Conservation (phyloP, 2,113 vertebrate species). For the Polyodon spathula region DNA sequence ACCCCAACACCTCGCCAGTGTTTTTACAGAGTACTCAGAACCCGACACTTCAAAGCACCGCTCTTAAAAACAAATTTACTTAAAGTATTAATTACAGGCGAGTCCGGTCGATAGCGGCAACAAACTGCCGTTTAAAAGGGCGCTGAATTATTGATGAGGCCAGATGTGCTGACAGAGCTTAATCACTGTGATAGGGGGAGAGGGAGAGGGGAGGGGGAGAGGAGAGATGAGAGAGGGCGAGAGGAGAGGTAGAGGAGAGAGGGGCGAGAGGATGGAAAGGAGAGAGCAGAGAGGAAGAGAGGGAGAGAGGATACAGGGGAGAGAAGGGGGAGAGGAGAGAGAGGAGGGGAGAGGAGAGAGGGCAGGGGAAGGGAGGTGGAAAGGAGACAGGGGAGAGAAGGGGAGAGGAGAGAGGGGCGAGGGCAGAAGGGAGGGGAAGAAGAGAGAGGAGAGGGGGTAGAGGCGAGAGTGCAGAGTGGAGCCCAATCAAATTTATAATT, state of each 20-base stretch:
- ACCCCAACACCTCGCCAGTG: conserved; percentile 25
- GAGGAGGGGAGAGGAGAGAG: background rate
- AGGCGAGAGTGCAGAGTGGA: no score
- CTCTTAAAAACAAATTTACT: conserved; percentile 41
- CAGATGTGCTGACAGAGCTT: conserved; percentile 69
- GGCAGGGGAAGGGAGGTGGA: background rate
- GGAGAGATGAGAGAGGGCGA: no score
- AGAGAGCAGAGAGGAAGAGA: conserved; percentile 11
- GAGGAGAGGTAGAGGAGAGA: no score
- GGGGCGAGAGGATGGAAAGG: no score
- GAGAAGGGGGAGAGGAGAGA: background rate
- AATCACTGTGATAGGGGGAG: no score
- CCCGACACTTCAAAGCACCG: conserved; percentile 1
- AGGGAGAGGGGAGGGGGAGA: no score
- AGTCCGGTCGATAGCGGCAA: conserved; percentile 48
- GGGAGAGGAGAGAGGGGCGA: no score
- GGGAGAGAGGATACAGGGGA: conserved; percentile 1
- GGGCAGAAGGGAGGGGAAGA: no score
- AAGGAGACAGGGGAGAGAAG: background rate
- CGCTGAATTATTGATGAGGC: conserved; percentile 60
- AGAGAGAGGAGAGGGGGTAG: no score
- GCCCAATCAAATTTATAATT: no score
- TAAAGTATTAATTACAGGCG: conserved; percentile 58
- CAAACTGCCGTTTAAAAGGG: conserved; percentile 63
- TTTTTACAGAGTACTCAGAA: conserved; percentile 27